Conservation (phyloP, 2,888 invertebrate species). For the Synanthedon myopaeformis region DNA sequence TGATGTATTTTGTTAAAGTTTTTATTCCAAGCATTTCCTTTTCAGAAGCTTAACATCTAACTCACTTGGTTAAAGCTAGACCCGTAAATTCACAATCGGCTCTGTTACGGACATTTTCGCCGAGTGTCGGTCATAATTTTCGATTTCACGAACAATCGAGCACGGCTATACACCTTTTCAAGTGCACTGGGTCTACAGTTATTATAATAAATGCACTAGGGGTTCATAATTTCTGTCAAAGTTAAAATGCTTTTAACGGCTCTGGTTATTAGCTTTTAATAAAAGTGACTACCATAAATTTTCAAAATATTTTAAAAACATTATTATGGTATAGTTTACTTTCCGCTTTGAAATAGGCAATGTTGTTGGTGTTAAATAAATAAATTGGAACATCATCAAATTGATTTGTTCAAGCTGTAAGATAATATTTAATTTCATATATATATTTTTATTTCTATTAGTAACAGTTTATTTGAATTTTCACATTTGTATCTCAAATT, state of each 20-base stretch:
- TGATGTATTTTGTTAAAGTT: too few relatives aligned
- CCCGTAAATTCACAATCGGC: slow-evolving; percentile 34
- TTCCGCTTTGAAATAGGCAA: too few relatives aligned
- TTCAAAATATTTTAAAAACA: background rate
- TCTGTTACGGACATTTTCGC: slow-evolving; percentile 35
- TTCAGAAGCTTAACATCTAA: background rate
- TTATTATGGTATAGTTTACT: too few relatives aligned
- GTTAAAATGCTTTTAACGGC: background rate
- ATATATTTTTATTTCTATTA: too few relatives aligned
- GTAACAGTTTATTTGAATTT: too few relatives aligned
- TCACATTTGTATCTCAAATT: too few relatives aligned
- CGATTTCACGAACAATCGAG: slow-evolving; percentile 63
- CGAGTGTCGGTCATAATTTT: slow-evolving; percentile 55
- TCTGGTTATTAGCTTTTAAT: background rate
- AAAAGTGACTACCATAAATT: background rate
- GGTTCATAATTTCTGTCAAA: slow-evolving; percentile 4
- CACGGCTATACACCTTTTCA: slow-evolving; percentile 33
- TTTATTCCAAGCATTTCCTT: too few relatives aligned
- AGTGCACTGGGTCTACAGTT: slow-evolving; percentile 10
- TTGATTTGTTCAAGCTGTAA: too few relatives aligned
- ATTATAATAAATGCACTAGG: slow-evolving; percentile 6
- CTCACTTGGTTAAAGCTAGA: slow-evolving; percentile 11
- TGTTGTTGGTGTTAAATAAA: too few relatives aligned
- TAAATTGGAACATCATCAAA: too few relatives aligned
- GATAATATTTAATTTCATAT: too few relatives aligned